Base-by-base conservation (phyloP, 2,888 invertebrate species). In the Troilus luridus region DNA sequence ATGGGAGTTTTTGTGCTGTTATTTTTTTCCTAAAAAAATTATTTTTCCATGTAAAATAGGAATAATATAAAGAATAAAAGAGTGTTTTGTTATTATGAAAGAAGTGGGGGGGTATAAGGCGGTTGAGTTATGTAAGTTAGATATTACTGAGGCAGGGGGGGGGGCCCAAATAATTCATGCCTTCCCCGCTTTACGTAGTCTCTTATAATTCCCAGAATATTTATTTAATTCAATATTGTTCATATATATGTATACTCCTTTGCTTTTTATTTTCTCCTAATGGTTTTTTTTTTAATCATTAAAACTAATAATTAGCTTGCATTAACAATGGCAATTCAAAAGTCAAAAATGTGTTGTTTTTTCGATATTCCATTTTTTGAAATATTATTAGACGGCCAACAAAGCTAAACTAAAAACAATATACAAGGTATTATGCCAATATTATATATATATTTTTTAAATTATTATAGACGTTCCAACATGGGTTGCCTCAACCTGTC, bases 61-160 rank as follows among this genome's bases (percentile, higher is more conserved):
- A 56, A 85, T 85, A 56, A 85, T n/a, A 85, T 58, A 58, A 58
- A 85, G 56, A 85, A 17, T 9, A n/a, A 58, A 85, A 41, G n/a
- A 85, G n/a, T 11, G 19, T 21, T 54, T 56, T 56, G 85, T n/a
- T 85, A 85, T 85, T 85, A 58, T 85, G 56, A 56, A 85, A 85
- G 85, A 11, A n/a, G 85, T 10, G 56, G 3, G 14, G 11, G 56
- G n/a, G n/a, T 85, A n/a, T 7, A 19, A 58, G 56, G 85, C 56
- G 85, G 21, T 56, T 85, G 85, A 85, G 85, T 85, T 85, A 85
- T 85, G 85, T n/a, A 85, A 85, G 85, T 85, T 85, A 85, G 85
- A 85, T 85, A 85, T 85, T 85, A 85, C 85, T 0, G 12, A 58
- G 85, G 19, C n/a, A 8, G n/a, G 11, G 56, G 85, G 85, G n/a